Conservation (phyloP, 2,113 vertebrate species). For the Propithecus coquereli region DNA sequence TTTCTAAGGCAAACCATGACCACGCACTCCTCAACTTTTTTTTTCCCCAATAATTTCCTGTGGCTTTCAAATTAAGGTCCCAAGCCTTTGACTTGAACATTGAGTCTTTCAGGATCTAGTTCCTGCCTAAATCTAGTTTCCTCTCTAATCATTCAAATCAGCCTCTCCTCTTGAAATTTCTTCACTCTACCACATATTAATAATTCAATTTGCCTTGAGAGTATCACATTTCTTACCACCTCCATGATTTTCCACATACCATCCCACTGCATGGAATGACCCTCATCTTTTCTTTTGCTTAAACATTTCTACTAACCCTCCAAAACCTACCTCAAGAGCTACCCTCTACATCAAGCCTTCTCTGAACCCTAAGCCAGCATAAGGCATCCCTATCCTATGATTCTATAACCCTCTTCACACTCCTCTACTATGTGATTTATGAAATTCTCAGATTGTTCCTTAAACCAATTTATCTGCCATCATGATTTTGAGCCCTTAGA, state of each 20-base stretch:
- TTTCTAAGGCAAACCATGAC: background rate
- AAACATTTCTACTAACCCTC: background rate
- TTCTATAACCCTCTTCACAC: background rate
- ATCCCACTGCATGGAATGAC: accelerated
- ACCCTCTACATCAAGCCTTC: background rate
- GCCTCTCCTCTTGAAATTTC: background rate
- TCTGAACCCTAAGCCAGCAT: background rate
- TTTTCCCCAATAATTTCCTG: background rate
- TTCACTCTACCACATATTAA: background rate
- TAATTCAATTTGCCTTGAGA: background rate
- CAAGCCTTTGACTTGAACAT: background rate
- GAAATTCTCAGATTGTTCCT: background rate
- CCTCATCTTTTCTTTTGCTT: background rate
- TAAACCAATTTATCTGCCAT: background rate
- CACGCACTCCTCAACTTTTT: background rate
- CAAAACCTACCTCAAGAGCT: background rate
- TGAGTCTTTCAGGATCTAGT: background rate
- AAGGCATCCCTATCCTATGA: background rate
- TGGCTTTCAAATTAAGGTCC: background rate
- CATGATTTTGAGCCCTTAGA: background rate
- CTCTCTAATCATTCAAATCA: background rate
- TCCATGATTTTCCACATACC: background rate
- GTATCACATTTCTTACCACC: background rate
- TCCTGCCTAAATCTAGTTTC: background rate
- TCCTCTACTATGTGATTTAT: background rate